Evolutionary conservation across 2,888 invertebrate species (phyloP), one percentile per base, ranked within the genome.

Genomic region (Sthenelais limicola): DNA sequence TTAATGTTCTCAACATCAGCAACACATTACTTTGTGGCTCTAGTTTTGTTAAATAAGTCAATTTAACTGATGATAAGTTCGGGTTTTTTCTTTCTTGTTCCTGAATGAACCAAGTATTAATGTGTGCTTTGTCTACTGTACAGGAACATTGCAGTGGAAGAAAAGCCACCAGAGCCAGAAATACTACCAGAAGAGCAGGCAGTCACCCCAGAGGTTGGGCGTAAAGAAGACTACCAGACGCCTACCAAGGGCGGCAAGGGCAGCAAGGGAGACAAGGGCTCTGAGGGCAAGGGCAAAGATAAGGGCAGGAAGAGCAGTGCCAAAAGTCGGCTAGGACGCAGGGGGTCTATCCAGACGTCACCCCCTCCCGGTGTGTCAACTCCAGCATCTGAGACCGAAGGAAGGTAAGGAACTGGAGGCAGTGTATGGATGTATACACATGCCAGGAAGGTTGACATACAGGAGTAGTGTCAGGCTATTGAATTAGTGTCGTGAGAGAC

Each of bases 351-450:
- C 48, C 76, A 78, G n/a, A 74, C 72, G 4, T 83, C 85, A 0
- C 85, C 87, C 15, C 85, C 85, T 12, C 84, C 84, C 24, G 85
- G 85, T n/a, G 80, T 80, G 0, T 69, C 79, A 18, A 84, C 85
- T 1, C 85, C 86, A 18, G 80, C 80, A 24, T 85, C 84, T 12
- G 87, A 86, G 68, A 77, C 77, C 18, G 87, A 87, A 72, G 82
- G 74, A 49, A 70, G 70, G 70, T 70, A 51, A 21, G 70, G n/a
- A n/a, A n/a, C n/a, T n/a, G 21, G 26, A 18, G 21, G 4, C 5
- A 24, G 21, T 18, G 5, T 51, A 51, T 15, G 12, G 12, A 43
- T 15, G 18, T 43, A n/a, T 15, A 43, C 12, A 43, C 47, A 43
- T 12, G 12, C n/a, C 47, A 43, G 18, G 12, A n/a, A 43, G 47